Conservation (phyloP, 2,113 vertebrate species). For the Sarotherodon lohbergeri region DNA sequence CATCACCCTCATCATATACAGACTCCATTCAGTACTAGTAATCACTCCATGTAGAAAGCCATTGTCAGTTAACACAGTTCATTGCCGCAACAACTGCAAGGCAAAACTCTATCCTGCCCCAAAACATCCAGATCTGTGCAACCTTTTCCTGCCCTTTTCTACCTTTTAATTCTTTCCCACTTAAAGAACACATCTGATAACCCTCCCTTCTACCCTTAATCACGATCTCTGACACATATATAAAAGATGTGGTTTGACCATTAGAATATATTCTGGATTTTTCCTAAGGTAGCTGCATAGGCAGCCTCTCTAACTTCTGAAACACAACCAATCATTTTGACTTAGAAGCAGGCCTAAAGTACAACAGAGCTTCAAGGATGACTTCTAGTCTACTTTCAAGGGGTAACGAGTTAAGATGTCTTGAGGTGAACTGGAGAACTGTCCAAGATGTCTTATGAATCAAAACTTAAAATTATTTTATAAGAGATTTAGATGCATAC, state of each 20-base stretch:
- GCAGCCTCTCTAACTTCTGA: not conserved
- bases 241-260: not conserved
- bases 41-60: not conserved
- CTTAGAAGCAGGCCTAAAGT: not conserved
- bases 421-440: not conserved
- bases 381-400: not conserved
- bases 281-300: not conserved
- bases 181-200: not conserved
- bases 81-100: not conserved
- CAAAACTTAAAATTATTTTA: not conserved
- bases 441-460: not conserved
- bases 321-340: not conserved
- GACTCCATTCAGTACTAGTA: not conserved
- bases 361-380: not conserved
- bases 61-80: not conserved
- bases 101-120: not conserved
- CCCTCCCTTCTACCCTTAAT: not conserved
- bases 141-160: not conserved
- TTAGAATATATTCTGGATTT: not conserved
- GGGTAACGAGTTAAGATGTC: not conserved
- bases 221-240: not conserved
- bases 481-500: not conserved
- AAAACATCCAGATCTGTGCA: not conserved
- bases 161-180: not conserved
- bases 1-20: not conserved